These are phyloP conservation scores for Herpetotheres cachinnans DNA, from an alignment of 2,113 vertebrate species.

Conservation along the genomic window DNA sequence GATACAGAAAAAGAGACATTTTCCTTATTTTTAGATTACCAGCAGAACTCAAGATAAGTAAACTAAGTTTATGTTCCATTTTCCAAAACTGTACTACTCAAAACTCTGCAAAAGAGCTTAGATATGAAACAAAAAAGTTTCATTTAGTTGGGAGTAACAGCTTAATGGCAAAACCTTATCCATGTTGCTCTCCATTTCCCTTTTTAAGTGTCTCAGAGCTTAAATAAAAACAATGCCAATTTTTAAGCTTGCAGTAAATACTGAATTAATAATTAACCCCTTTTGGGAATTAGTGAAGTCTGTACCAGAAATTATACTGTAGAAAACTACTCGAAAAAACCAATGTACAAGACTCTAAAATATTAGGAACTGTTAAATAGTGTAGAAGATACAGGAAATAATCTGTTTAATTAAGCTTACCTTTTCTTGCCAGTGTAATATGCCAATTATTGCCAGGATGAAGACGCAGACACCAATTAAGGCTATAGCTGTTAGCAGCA, in stretches of 20 bases:
- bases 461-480: slow-evolving; percentile 95
- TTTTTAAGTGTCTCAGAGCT: background rate
- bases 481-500: slow-evolving; percentile 92
- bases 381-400: background rate
- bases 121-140: background rate
- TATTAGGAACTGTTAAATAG: background rate
- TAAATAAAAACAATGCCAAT: background rate
- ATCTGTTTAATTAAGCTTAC: slow-evolving; percentile 72
- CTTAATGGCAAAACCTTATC: background rate
- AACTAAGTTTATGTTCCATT: background rate
- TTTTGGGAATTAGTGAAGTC: background rate
- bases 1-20: background rate
- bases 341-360: background rate
- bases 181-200: background rate
- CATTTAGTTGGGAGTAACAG: background rate
- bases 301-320: background rate
- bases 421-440: slow-evolving; percentile 99
- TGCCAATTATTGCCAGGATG: slow-evolving; percentile 94
- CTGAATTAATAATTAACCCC: background rate
- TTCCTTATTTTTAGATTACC: background rate
- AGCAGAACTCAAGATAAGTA: background rate
- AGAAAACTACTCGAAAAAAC: background rate
- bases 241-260: background rate
- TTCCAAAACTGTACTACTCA: background rate
- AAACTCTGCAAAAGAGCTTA: background rate